phyloP scores from a whole-genome alignment of 2,888 invertebrate species.

The Galerucella pusilla region DNA sequence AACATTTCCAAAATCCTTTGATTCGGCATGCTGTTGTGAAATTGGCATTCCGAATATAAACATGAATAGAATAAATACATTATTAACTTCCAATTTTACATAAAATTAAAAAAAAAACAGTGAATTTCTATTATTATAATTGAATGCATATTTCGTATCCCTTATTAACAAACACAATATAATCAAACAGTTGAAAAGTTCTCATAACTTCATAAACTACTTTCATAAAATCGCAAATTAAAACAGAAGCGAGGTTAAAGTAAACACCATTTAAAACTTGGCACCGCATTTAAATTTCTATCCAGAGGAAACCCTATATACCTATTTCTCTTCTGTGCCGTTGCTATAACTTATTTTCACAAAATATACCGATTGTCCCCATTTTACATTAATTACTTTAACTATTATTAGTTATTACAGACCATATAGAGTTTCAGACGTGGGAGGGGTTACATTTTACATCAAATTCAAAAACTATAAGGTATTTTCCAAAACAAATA shows the following conservation, averaged over 20 bases:
- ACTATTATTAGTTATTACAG: too few relatives aligned
- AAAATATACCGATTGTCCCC: too few relatives aligned
- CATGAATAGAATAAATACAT: not conserved
- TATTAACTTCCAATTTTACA: too few relatives aligned
- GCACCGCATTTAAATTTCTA: not conserved
- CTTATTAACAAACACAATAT: not conserved
- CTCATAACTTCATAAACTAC: not conserved
- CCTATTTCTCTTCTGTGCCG: not conserved
- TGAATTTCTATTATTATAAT: not conserved
- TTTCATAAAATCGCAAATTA: not conserved
- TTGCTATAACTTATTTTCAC: not conserved
- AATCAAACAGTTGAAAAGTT: not conserved
- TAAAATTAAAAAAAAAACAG: too few relatives aligned
- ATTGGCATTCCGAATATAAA: not conserved
- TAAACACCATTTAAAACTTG: slow-evolving; percentile 2
- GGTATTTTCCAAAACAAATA: too few relatives aligned
- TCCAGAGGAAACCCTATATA: not conserved
- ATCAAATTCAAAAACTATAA: too few relatives aligned
- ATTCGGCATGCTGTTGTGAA: not conserved
- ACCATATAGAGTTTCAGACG: too few relatives aligned
- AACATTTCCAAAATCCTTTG: not conserved
- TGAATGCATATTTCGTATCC: not conserved
- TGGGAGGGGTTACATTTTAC: too few relatives aligned
- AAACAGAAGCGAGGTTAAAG: not conserved
- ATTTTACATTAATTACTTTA: too few relatives aligned